Percentiles rank a stretch among this genome's conserved stretches.
Conservation (phyloP, 2,888 invertebrate genomes). For the Eutolmus rufibarbis region DNA sequence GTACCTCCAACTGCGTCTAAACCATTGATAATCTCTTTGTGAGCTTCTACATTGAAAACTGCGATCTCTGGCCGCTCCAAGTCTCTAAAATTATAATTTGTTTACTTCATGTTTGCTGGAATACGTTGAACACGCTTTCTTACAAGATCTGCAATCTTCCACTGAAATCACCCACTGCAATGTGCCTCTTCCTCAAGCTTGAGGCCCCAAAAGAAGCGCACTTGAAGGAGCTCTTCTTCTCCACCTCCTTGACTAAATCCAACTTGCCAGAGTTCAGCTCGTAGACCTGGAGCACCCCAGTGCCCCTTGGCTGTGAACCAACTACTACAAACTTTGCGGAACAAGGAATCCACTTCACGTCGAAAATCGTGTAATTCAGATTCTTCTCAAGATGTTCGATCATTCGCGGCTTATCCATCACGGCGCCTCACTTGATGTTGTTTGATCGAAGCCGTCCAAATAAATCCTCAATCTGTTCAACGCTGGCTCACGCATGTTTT, state of each 20-base stretch:
- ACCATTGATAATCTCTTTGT: conserved; percentile 85
- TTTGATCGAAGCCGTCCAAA: neutral
- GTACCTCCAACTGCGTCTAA: conserved; percentile 92
- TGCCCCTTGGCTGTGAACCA: conserved; percentile 84
- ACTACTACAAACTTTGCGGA: conserved; percentile 91
- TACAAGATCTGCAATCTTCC: conserved; percentile 86
- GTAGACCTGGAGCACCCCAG: conserved; percentile 84
- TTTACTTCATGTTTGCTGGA: neutral
- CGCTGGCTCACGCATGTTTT: neutral
- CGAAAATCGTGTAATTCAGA: conserved; percentile 85
- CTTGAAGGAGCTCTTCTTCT: conserved; percentile 85
- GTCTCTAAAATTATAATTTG: conserved; percentile 68
- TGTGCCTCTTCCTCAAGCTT: conserved; percentile 76
- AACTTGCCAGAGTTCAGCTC: conserved; percentile 79
- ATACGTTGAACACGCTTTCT: conserved; percentile 48
- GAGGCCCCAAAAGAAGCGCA: conserved; percentile 94
- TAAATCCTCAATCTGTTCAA: neutral
- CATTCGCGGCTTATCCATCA: conserved; percentile 85
- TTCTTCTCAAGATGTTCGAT: conserved; percentile 85
- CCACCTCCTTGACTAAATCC: conserved; percentile 74
- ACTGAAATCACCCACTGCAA: conserved; percentile 91
- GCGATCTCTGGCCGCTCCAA: conserved; percentile 76
- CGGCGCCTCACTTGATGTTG: neutral
- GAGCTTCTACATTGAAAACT: conserved; percentile 80
- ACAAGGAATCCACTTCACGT: conserved; percentile 95